phyloP scores from a whole-genome alignment of 2,797 vertebrate genomes.

The Parotocinclus haroldoi region DNA sequence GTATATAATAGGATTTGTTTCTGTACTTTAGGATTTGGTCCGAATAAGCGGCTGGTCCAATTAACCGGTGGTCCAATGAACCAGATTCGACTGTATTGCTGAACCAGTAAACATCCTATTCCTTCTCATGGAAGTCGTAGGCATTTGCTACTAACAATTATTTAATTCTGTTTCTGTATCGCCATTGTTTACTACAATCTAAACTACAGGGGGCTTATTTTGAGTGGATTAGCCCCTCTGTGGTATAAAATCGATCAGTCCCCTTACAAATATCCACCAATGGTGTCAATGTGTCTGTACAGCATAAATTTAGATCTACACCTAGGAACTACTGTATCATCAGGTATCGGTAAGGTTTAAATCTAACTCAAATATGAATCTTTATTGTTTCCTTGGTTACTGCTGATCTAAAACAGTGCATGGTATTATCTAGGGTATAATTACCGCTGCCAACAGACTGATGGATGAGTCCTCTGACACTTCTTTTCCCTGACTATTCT shows the following conservation, averaged over 20 bases:
- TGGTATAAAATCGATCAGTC: neutral
- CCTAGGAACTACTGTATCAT: neutral
- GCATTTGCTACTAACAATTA: too few species aligned
- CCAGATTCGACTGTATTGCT: too few species aligned
- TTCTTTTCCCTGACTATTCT: neutral
- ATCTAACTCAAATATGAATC: conserved; percentile 1
- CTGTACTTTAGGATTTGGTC: too few species aligned
- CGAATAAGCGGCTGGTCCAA: too few species aligned
- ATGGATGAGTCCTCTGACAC: conserved; percentile 15
- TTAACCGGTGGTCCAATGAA: too few species aligned
- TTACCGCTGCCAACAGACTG: conserved; percentile 28
- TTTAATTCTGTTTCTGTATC: too few species aligned
- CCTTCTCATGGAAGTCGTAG: too few species aligned
- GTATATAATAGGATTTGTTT: too few species aligned
- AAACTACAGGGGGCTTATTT: neutral
- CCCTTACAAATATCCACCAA: neutral
- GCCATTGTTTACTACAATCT: too few species aligned
- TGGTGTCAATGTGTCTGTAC: too few species aligned
- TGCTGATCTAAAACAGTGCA: conserved; percentile 2
- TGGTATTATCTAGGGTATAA: conserved; percentile 29
- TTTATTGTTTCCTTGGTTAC: conserved; percentile 36
- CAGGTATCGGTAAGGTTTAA: neutral
- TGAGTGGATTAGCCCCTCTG: neutral
- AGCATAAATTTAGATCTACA: too few species aligned
- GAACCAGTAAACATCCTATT: too few species aligned